Evolutionary conservation across 2,113 vertebrate species (phyloP), one percentile per base, ranked within the genome.

Genomic region (Calyptomena viridis): DNA sequence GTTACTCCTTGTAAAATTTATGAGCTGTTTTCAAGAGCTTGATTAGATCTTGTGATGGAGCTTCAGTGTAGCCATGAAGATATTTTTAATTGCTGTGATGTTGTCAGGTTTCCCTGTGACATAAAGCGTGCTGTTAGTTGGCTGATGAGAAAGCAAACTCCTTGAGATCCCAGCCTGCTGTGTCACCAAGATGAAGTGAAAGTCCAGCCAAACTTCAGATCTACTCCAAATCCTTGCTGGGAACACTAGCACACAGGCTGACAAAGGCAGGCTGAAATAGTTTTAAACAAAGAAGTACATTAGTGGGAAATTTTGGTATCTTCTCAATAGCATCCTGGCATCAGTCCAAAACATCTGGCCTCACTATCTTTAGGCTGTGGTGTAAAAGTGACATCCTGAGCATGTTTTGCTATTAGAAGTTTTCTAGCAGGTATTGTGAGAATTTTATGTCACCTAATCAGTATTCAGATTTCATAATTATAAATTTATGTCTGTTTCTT

Each of bases 1-100:
- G 95, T 93, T 97, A 79, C 69, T 80, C 72, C 91, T 93, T 94
- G 87, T 90, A 97, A 96, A 96, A 97, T 95, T 93, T 88, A 96
- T 50, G 78, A 95, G 90, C 88, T 95, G 84, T 87, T 95, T 95
- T 81, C 80, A 89, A 92, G 88, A 93, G 84, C 78, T 35, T 79
- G 88, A 84, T 63, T 79, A 86, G 89, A 62, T 84, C 80, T 87
- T 86, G 74, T 52, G 84, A 42, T 58, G 46, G 84, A 94, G 75
- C 83, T 88, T 94, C 40, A 56, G 83, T 40, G 63, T 56, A 39
- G 74, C 72, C 60, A 46, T 8, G 4, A 94, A 92, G 84, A 90
- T 64, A 79, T 2, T 85, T 82, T 49, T 94, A 91, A 89, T 95
- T 83, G 93, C 84, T 47, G 77, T 1, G 1, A 47, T 52, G 44